Percentiles rank a stretch among this genome's conserved stretches.
Conservation (phyloP, 2,113 vertebrate genomes). For the Gambusia holbrooki region DNA sequence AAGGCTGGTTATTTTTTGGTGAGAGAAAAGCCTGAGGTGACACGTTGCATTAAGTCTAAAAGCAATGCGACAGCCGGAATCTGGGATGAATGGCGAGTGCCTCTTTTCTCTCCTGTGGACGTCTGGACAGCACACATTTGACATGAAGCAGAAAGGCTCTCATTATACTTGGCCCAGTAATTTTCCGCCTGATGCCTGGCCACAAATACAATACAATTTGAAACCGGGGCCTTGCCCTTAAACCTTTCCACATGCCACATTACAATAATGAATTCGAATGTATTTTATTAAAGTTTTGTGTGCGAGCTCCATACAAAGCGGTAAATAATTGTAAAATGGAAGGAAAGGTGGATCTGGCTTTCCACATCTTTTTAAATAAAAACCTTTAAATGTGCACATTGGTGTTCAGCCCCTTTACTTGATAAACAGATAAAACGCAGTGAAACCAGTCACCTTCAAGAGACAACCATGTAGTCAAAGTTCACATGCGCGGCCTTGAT, state of each 20-base stretch:
- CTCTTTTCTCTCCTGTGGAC: conserved; percentile 39
- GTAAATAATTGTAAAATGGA: not conserved
- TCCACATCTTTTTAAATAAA: too few relatives aligned
- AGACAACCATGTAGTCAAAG: too few relatives aligned
- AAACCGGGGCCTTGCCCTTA: not conserved
- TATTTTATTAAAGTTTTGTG: too few relatives aligned
- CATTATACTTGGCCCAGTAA: conserved; percentile 46
- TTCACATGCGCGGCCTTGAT: not conserved
- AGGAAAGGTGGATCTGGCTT: not conserved
- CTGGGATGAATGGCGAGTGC: conserved; percentile 36
- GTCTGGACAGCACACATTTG: conserved; percentile 31
- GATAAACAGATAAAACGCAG: too few relatives aligned
- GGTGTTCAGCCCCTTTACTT: too few relatives aligned
- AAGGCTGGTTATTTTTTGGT: conserved; percentile 36
- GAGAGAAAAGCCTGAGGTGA: conserved; percentile 46
- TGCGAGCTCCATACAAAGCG: not conserved
- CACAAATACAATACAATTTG: conserved; percentile 27
- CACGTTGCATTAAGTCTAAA: conserved; percentile 51
- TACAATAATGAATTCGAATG: too few relatives aligned
- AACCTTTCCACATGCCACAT: not conserved
- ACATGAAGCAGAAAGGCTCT: conserved; percentile 41
- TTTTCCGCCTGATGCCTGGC: conserved; percentile 11
- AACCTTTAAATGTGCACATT: too few relatives aligned
- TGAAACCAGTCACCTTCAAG: too few relatives aligned
- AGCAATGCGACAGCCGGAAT: conserved; percentile 42